A percentile compares a stretch with the other conserved stretches of the same genome.
phyloP scores from a whole-genome alignment of 2,888 invertebrate genomes.

The Anaspis maculata region DNA sequence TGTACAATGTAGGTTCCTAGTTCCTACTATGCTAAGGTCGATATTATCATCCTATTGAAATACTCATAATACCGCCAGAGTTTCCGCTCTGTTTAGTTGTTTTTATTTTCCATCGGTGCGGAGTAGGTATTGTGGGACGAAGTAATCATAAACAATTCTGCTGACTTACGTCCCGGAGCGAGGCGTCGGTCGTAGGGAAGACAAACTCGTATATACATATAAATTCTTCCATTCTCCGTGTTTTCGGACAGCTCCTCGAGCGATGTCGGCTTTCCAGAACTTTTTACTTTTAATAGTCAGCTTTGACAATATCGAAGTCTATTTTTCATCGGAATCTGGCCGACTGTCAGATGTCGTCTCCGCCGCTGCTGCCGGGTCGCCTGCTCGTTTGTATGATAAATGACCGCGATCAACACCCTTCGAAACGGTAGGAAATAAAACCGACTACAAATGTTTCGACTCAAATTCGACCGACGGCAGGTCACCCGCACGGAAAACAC shows the following conservation, averaged over 20 bases:
- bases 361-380: constrained; percentile 12
- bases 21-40: no score
- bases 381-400: constrained; percentile 16
- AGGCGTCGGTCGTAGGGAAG: not conserved
- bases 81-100: no score
- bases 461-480: constrained; percentile 5
- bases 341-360: constrained; percentile 19
- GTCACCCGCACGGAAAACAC: no score
- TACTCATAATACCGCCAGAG: no score
- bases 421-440: constrained; percentile 8
- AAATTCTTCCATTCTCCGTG: not conserved
- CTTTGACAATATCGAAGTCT: constrained; percentile 17
- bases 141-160: constrained; percentile 7
- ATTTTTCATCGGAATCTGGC: constrained; percentile 21
- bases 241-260: no score
- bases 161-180: constrained; percentile 6
- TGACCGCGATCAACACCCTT: constrained; percentile 10
- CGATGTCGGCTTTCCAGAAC: constrained; percentile 5
- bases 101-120: no score
- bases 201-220: not conserved
- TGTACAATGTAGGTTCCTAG: no score
- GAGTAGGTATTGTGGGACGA: no score
- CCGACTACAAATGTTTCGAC: constrained; percentile 13
- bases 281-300: constrained; percentile 17
- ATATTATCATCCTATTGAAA: no score